Conservation (phyloP, 1,140 invertebrate genomes). For the Drepana arcuata region DNA sequence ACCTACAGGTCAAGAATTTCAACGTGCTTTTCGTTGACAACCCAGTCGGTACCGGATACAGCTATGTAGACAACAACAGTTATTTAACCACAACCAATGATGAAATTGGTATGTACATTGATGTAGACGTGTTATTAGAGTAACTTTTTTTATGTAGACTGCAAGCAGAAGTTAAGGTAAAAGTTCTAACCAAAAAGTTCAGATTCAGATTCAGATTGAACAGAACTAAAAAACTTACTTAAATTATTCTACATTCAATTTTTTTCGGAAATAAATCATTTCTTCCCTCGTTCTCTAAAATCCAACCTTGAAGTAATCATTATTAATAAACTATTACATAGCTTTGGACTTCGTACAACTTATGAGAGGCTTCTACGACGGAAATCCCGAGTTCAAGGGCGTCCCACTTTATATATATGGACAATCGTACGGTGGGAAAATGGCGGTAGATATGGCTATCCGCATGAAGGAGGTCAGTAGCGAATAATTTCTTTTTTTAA, state of each 20-base stretch:
- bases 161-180: no score
- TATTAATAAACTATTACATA: no score
- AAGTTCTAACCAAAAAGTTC: no score
- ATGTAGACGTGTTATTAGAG: no score
- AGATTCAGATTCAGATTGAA: no score
- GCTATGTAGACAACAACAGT: slow-evolving; percentile 79
- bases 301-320: no score
- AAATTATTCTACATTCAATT: no score
- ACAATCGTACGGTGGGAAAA: slow-evolving; percentile 93
- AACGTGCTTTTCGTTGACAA: slow-evolving; percentile 92
- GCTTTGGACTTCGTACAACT: slow-evolving; percentile 84
- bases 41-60: slow-evolving; percentile 91
- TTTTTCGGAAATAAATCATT: no score
- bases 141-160: no score
- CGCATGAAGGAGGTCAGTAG: slow-evolving; percentile 75
- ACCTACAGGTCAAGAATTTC: slow-evolving; percentile 77
- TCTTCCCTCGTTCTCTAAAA: no score
- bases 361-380: slow-evolving; percentile 76
- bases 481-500: no score
- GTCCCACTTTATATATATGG: slow-evolving; percentile 86
- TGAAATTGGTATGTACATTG: slow-evolving; percentile 80
- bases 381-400: slow-evolving; percentile 77
- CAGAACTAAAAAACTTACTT: no score
- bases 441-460: slow-evolving; percentile 84
- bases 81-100: slow-evolving; percentile 77